phyloP scores from a whole-genome alignment of 2,113 vertebrate genomes.

The Penelope pileata region DNA sequence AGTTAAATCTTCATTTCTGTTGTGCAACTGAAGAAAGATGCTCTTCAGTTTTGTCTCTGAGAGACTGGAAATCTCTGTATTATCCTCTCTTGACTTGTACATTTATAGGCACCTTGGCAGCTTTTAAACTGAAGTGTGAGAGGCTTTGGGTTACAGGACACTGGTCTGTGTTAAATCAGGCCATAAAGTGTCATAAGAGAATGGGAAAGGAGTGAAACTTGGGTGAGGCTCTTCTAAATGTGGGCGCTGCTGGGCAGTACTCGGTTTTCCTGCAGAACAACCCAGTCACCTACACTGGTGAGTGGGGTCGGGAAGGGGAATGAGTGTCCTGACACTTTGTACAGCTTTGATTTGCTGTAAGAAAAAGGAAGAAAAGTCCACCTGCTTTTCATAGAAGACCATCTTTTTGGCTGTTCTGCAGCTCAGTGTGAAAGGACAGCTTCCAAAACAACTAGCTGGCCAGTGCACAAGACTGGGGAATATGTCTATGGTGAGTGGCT shows the following conservation, averaged over 20 bases:
- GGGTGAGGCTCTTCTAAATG: neutral
- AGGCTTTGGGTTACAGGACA: neutral
- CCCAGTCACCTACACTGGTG: neutral
- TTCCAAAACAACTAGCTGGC: neutral
- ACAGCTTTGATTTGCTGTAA: neutral
- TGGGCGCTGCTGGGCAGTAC: neutral
- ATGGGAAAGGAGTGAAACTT: neutral
- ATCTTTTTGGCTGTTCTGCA: neutral
- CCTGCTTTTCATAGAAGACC: neutral
- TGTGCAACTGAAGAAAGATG: neutral
- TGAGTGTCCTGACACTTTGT: accelerated
- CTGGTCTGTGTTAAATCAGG: neutral
- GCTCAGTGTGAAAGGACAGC: neutral
- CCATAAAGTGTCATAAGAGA: neutral
- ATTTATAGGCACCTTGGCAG: neutral
- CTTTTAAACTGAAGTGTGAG: neutral
- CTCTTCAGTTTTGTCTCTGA: neutral
- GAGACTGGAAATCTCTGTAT: neutral
- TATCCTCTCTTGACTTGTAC: neutral
- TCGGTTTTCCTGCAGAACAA: neutral
- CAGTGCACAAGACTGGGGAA: neutral
- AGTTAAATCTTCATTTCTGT: neutral
- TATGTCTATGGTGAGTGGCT: accelerated
- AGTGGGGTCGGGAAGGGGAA: neutral
- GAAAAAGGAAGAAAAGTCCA: neutral